A percentile compares a stretch with the other conserved stretches of the same genome.
Conservation (phyloP, 2,888 invertebrate genomes). For the Spilarctia lutea region DNA sequence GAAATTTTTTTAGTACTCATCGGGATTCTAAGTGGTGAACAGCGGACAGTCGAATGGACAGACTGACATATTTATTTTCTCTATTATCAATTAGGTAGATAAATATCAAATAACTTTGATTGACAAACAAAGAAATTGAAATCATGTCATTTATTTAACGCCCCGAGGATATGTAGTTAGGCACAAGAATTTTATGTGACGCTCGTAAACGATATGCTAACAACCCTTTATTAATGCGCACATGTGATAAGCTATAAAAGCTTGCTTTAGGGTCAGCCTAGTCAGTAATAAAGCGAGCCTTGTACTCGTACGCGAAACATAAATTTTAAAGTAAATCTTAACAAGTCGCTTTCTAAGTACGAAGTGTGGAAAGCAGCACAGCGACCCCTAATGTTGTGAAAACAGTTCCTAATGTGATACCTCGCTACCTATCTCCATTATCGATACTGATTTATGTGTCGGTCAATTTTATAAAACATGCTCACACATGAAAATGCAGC, state of each 20-base stretch:
- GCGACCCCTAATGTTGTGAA: slow-evolving; percentile 42
- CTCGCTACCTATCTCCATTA: slow-evolving; percentile 26
- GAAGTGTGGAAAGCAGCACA: slow-evolving; percentile 43
- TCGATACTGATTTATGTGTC: slow-evolving; percentile 45
- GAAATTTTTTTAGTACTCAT: not conserved
- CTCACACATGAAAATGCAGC: slow-evolving; percentile 51
- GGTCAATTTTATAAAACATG: slow-evolving; percentile 51
- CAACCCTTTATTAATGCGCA: slow-evolving; percentile 23
- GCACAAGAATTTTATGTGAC: slow-evolving; percentile 15
- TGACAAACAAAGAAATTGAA: not conserved
- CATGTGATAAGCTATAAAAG: slow-evolving; percentile 22
- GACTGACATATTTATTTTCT: not conserved
- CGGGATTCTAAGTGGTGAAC: not conserved
- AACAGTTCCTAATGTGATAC: slow-evolving; percentile 37
- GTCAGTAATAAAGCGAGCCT: slow-evolving; percentile 4
- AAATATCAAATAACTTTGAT: not conserved
- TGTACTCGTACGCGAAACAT: not conserved
- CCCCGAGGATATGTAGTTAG: slow-evolving; percentile 7
- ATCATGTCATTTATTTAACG: slow-evolving; percentile 6
- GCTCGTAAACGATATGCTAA: slow-evolving; percentile 22
- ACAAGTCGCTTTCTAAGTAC: slow-evolving; percentile 36
- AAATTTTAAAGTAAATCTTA: slow-evolving; percentile 32
- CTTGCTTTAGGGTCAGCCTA: slow-evolving; percentile 6
- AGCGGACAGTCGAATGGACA: no score
- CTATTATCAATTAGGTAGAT: not conserved